These are phyloP conservation scores for Neotoma lepida DNA, from an alignment of 2,113 vertebrate species.

Conservation along the genomic window DNA sequence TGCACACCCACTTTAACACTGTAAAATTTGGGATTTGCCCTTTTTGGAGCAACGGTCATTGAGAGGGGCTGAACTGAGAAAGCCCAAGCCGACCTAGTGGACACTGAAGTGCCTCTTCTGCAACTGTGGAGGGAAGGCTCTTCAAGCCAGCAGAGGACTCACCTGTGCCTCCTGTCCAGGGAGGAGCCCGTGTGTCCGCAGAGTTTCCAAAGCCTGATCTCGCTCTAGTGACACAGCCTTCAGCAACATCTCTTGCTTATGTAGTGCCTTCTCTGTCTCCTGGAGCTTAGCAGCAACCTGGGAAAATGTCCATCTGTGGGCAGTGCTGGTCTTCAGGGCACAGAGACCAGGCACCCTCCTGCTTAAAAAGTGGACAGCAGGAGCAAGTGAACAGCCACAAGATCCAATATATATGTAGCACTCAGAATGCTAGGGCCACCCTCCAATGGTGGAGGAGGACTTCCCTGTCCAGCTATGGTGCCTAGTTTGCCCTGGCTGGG, in stretches of 20 bases:
- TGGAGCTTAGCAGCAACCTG: slow-evolving; percentile 84
- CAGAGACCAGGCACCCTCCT: background rate
- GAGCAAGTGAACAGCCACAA: background rate
- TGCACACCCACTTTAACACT: background rate
- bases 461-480: accelerated
- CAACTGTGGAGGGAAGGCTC: background rate
- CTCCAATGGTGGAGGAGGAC: accelerated
- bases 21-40: too few relatives aligned
- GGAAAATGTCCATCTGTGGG: background rate
- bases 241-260: slow-evolving; percentile 78
- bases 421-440: background rate
- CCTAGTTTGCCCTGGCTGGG: too few relatives aligned
- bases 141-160: background rate
- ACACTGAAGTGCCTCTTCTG: background rate
- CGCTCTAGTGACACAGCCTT: slow-evolving; percentile 81
- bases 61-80: background rate
- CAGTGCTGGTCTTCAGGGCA: background rate
- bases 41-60: accelerated
- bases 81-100: accelerated
- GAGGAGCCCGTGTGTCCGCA: background rate
- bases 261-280: slow-evolving; percentile 83
- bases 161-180: slow-evolving; percentile 55
- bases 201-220: slow-evolving; percentile 80
- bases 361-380: background rate
- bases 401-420: background rate